Evolutionary conservation across 2,888 invertebrate species (phyloP).

Genomic region (Nephrotoma guestfalica): DNA sequence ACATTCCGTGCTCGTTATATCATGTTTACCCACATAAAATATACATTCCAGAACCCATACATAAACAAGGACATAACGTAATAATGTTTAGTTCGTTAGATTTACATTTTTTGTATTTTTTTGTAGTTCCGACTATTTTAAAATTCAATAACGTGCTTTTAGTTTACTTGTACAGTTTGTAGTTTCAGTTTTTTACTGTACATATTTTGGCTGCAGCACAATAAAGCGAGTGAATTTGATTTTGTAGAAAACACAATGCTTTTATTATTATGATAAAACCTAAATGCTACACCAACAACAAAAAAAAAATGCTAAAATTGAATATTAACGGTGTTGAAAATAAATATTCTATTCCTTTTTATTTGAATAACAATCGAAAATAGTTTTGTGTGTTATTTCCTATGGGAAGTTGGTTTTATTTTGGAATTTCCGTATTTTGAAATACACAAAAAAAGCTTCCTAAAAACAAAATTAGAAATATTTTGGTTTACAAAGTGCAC

Average conservation of each 20-base stretch:
- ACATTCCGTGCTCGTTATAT: not conserved
- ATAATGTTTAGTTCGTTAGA: not conserved
- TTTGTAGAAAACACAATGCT: not conserved
- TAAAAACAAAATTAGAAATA: not conserved
- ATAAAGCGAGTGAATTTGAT: not conserved
- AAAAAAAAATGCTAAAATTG: not conserved
- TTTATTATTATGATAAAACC: not conserved
- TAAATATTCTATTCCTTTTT: not conserved
- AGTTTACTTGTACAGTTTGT: too few species aligned
- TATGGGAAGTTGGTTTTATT: not conserved
- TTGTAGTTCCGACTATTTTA: not conserved
- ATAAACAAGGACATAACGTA: not conserved
- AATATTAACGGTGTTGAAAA: not conserved
- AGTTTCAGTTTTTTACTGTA: not conserved
- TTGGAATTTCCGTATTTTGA: not conserved
- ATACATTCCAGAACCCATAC: not conserved
- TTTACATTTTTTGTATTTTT: not conserved
- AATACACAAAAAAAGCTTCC: not conserved
- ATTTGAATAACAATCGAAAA: not conserved
- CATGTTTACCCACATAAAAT: not conserved
- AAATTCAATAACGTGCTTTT: not conserved
- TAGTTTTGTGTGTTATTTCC: not conserved
- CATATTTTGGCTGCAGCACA: not conserved
- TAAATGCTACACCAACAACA: not conserved
- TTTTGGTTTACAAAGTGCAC: too few species aligned